phyloP scores from a whole-genome alignment of 1,140 invertebrate genomes.

The Ooceraea biroi region DNA sequence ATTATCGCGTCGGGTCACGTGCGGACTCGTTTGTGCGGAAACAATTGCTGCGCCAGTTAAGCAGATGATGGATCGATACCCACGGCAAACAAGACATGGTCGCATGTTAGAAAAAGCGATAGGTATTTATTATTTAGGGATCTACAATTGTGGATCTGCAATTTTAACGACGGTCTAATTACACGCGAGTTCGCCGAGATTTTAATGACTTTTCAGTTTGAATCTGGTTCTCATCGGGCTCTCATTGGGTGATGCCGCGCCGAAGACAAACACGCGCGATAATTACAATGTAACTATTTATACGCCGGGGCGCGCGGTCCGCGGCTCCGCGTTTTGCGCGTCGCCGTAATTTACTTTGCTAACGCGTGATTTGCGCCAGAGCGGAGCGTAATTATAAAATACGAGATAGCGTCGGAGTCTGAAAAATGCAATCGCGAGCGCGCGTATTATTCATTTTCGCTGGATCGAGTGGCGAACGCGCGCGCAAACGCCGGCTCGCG shows the following conservation, averaged over 20 bases:
- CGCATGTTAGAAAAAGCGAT: background rate
- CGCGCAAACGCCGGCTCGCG: background rate
- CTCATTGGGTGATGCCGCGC: background rate
- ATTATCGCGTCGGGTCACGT: too few relatives aligned
- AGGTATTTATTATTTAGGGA: background rate
- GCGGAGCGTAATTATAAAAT: conserved; percentile 51
- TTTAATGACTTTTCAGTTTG: conserved; percentile 41
- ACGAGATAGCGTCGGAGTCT: conserved; percentile 32
- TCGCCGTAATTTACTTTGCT: conserved; percentile 32
- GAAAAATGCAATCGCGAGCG: conserved; percentile 37
- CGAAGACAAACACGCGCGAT: conserved; percentile 42
- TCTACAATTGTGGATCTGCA: background rate
- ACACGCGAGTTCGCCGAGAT: background rate
- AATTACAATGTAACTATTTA: conserved; percentile 48
- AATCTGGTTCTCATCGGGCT: conserved; percentile 18
- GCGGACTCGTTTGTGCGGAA: too few relatives aligned
- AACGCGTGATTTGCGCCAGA: conserved; percentile 53
- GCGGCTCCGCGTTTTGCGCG: conserved; percentile 1
- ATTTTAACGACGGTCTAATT: conserved; percentile 17
- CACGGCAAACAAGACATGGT: background rate
- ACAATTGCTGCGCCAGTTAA: too few relatives aligned
- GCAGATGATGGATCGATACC: too few relatives aligned
- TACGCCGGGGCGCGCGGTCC: background rate
- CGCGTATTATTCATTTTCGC: conserved; percentile 12
- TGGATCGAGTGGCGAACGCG: conserved; percentile 3